These are phyloP conservation scores for Oreonectes daqikongensis DNA, from an alignment of 2,797 vertebrate species.

Conservation along the genomic window DNA sequence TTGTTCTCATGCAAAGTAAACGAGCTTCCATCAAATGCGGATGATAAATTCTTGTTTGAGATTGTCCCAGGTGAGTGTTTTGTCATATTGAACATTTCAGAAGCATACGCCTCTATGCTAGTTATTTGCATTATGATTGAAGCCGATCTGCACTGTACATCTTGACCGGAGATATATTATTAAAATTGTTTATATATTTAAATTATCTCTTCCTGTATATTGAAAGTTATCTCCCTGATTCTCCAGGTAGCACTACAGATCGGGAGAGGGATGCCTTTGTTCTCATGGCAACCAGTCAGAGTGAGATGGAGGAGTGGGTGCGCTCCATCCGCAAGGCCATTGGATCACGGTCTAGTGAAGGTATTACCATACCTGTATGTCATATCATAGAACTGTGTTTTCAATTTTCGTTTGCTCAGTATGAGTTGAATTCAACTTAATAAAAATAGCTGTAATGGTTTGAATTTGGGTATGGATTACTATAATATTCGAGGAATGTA, in stretches of 20 bases:
- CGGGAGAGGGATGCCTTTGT: constrained; percentile 82
- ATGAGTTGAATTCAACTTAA: no score
- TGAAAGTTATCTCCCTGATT: constrained; percentile 24
- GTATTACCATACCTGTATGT: constrained; percentile 76
- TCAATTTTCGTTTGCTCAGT: no score
- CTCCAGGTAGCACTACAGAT: constrained; percentile 73
- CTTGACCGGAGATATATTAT: background rate
- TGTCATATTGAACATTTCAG: background rate
- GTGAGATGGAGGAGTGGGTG: constrained; percentile 96
- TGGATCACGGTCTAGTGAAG: constrained; percentile 82
- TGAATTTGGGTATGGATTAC: background rate
- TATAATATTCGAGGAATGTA: background rate
- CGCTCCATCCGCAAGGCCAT: constrained; percentile 83
- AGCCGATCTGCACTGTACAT: no score
- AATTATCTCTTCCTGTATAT: background rate
- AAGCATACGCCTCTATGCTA: no score
- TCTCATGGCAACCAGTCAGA: constrained; percentile 90
- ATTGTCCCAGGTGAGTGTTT: constrained; percentile 84
- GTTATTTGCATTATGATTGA: background rate
- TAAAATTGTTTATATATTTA: background rate
- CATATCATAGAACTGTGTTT: no score
- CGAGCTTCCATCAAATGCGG: constrained; percentile 80
- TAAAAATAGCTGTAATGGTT: no score
- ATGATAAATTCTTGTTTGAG: constrained; percentile 93
- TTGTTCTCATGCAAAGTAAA: constrained; percentile 86